Conservation (phyloP, 2,888 invertebrate species). For the Pyrrhosoma nymphula region DNA sequence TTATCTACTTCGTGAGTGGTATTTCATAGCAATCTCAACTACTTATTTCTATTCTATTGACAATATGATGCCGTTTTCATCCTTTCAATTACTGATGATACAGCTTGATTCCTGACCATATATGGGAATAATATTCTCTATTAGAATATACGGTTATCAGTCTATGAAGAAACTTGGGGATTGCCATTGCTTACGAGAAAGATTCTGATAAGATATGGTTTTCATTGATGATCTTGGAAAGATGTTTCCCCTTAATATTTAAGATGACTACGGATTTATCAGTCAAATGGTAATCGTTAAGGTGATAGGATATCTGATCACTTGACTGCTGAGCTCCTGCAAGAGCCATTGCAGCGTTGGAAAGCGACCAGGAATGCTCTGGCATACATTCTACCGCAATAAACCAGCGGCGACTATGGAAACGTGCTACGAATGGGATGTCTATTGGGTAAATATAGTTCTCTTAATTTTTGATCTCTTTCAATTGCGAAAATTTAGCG, state of each 20-base stretch:
- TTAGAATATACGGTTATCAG: not conserved
- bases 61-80: no score
- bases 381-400: not conserved
- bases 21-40: no score
- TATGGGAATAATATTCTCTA: not conserved
- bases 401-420: not conserved
- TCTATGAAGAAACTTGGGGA: not conserved
- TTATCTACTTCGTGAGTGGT: no score
- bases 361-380: not conserved
- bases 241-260: not conserved
- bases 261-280: not conserved
- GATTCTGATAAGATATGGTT: not conserved
- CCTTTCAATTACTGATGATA: not conserved
- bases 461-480: not conserved
- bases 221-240: not conserved
- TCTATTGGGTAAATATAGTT: not conserved
- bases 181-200: not conserved
- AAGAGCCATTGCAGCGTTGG: not conserved
- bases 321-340: not conserved
- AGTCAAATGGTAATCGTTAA: not conserved
- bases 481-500: not conserved
- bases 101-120: not conserved
- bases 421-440: not conserved
- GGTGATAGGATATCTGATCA: not conserved
- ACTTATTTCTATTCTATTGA: no score